phyloP scores from a whole-genome alignment of 2,113 vertebrate species.

The Amazona guildingii region DNA sequence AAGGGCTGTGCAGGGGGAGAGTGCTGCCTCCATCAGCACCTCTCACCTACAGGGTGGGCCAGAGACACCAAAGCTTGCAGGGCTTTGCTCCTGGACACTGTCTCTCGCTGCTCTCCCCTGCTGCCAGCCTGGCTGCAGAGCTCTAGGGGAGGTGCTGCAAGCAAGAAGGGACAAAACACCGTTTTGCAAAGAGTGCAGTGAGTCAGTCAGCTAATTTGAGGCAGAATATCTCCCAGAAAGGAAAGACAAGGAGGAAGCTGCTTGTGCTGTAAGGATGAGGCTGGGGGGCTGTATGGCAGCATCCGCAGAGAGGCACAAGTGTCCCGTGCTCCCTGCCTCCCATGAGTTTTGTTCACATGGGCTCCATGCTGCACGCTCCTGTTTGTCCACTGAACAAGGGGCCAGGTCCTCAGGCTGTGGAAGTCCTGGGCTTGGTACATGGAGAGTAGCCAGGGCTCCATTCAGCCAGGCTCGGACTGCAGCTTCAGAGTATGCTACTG shows the following conservation, averaged over 20 bases:
- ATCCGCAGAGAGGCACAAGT: not conserved
- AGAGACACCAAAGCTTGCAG: not conserved
- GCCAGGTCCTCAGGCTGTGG: not conserved
- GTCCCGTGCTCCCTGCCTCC: not conserved
- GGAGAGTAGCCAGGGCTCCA: not conserved
- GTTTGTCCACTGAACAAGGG: not conserved
- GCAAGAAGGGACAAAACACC: not conserved
- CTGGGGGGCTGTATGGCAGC: not conserved
- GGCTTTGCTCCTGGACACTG: not conserved
- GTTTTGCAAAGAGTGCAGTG: not conserved
- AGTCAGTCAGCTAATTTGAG: not conserved
- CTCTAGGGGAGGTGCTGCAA: not conserved
- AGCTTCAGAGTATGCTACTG: not conserved
- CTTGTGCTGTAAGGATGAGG: not conserved
- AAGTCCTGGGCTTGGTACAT: not conserved
- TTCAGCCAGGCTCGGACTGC: not conserved
- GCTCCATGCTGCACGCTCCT: fast-evolving
- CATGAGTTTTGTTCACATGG: fast-evolving
- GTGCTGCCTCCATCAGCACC: not conserved
- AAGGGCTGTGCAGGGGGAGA: not conserved
- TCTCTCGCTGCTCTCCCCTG: not conserved
- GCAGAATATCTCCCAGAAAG: not conserved
- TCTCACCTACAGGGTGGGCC: not conserved
- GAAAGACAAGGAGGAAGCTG: not conserved
- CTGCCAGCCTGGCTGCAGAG: not conserved